phyloP scores from a whole-genome alignment of 1,140 invertebrate species.

The Atta texana region DNA sequence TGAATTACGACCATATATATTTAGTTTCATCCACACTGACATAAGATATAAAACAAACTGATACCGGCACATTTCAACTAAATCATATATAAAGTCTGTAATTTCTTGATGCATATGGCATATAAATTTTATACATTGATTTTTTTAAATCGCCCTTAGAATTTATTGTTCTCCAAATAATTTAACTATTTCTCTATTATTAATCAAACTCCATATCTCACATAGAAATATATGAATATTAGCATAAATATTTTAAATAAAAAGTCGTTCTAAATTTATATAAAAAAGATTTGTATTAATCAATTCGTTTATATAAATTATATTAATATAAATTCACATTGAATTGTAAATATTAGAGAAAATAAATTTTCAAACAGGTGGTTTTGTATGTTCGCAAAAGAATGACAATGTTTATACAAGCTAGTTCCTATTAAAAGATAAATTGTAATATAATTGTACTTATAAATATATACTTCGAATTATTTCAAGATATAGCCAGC shows the following conservation, averaged over 20 bases:
- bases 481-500: not conserved
- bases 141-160: not conserved
- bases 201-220: not conserved
- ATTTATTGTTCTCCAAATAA: slow-evolving; percentile 26
- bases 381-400: not conserved
- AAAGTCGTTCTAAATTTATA: not conserved
- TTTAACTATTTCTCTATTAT: slow-evolving; percentile 5
- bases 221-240: not conserved
- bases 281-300: not conserved
- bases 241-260: no score
- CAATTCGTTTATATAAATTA: not conserved
- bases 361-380: slow-evolving; percentile 11
- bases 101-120: not conserved
- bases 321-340: not conserved
- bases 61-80: not conserved
- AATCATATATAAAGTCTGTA: slow-evolving; percentile 10
- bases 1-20: slow-evolving; percentile 31
- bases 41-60: not conserved
- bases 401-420: not conserved
- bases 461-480: not conserved
- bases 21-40: slow-evolving; percentile 6
- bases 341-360: not conserved
- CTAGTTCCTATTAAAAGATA: not conserved
- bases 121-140: not conserved
- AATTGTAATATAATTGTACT: not conserved